A percentile compares a stretch with the other conserved stretches of the same genome.
Evolutionary conservation across 1,140 invertebrate genomes (phyloP).

Genomic region (Epicauta chinensis): DNA sequence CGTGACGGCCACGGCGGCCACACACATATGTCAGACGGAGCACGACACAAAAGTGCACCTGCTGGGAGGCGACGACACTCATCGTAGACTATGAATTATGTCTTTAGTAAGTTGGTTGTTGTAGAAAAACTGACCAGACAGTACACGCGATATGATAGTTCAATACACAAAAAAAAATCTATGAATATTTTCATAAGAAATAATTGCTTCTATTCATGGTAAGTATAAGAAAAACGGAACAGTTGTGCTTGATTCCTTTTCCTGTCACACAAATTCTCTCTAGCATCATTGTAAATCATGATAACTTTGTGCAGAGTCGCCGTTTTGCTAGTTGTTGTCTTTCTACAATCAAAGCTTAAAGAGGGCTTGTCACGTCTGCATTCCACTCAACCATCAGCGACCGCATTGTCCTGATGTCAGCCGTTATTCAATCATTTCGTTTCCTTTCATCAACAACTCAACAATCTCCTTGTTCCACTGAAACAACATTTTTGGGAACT

Average conservation of each 20-base stretch:
- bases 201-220: neutral
- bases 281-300: too few species aligned
- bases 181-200: neutral
- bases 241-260: too few species aligned
- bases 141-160: too few species aligned
- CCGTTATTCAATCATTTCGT: slow-evolving; percentile 33
- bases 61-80: slow-evolving; percentile 34
- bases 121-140: too few species aligned
- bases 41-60: slow-evolving; percentile 27
- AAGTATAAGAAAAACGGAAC: neutral
- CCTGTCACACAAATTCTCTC: too few species aligned
- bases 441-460: neutral
- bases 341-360: slow-evolving; percentile 23
- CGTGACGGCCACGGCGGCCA: slow-evolving; percentile 25
- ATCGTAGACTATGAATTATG: slow-evolving; percentile 27
- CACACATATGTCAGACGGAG: slow-evolving; percentile 27
- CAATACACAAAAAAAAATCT: too few species aligned
- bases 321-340: slow-evolving; percentile 8
- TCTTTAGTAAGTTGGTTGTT: slow-evolving; percentile 1
- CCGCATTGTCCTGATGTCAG: slow-evolving; percentile 35
- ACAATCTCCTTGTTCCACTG: too few species aligned
- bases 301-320: slow-evolving; percentile 5
- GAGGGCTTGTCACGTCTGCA: slow-evolving; percentile 33
- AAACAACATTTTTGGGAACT: too few species aligned
- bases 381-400: slow-evolving; percentile 27